Conservation (phyloP, 2,797 vertebrate genomes). For the Diplodus sargus region DNA sequence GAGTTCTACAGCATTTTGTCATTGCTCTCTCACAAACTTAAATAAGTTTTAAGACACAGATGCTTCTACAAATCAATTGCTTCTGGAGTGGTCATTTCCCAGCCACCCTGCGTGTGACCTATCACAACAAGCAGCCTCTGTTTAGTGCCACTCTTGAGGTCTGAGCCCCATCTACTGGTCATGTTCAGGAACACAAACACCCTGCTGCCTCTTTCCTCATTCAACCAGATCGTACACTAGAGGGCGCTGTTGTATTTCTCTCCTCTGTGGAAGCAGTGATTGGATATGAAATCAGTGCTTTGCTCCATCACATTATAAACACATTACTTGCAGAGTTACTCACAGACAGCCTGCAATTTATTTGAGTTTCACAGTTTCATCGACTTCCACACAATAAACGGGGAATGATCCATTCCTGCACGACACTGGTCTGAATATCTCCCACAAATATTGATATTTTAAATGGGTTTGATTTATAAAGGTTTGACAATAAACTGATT, state of each 20-base stretch:
- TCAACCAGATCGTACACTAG: slow-evolving; percentile 46
- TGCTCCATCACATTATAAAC: not conserved
- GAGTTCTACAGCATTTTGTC: not conserved
- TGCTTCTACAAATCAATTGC: not conserved
- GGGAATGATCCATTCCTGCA: slow-evolving; percentile 2
- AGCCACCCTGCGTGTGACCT: no score
- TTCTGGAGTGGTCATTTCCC: not conserved
- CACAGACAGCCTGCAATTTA: not conserved
- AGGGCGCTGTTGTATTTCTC: slow-evolving; percentile 59
- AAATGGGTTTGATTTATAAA: slow-evolving; percentile 45
- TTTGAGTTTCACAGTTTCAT: not conserved
- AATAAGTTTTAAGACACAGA: not conserved
- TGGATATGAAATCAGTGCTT: not conserved
- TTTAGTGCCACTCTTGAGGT: slow-evolving; percentile 18
- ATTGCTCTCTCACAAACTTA: no score
- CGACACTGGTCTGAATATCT: not conserved
- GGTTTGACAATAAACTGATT: not conserved
- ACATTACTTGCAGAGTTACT: not conserved
- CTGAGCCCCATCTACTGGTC: slow-evolving; percentile 67
- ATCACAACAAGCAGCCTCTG: not conserved
- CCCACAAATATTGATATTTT: slow-evolving; percentile 33
- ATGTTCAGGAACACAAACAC: not conserved
- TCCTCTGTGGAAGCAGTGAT: accelerated
- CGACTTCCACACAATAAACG: not conserved
- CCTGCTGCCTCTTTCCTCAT: not conserved